phyloP scores from a whole-genome alignment of 2,888 invertebrate species.

The Xiphydria camelus region DNA sequence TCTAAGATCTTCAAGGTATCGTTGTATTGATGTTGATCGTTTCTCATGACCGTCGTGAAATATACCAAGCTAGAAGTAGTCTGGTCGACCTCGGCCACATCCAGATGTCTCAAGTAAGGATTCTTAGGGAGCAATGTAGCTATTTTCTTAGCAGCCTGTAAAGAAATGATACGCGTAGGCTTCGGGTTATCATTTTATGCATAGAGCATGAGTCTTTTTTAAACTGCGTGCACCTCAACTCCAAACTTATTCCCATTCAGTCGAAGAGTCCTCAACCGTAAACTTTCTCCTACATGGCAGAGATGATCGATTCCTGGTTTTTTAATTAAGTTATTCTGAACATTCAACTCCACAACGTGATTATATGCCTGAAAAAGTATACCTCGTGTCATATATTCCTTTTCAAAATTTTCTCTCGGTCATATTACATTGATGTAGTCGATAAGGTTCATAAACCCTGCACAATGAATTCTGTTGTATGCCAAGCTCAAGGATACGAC shows the following conservation, averaged over 20 bases:
- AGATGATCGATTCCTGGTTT: constrained; percentile 55
- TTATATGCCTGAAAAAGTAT: constrained; percentile 58
- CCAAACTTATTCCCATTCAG: constrained; percentile 67
- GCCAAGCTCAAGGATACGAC: constrained; percentile 62
- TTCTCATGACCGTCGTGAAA: constrained; percentile 59
- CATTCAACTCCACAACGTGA: constrained; percentile 61
- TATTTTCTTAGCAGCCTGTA: constrained; percentile 61
- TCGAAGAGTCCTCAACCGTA: constrained; percentile 61
- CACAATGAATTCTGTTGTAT: constrained; percentile 60
- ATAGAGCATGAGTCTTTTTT: not conserved
- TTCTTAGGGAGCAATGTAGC: constrained; percentile 60
- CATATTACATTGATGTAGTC: constrained; percentile 33
- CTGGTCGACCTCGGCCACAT: constrained; percentile 65
- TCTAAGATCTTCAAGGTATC: constrained; percentile 51
- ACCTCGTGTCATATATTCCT: constrained; percentile 22
- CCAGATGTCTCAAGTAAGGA: constrained; percentile 58
- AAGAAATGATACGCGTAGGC: no score
- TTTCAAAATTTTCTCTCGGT: constrained; percentile 60
- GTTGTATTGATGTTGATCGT: constrained; percentile 48
- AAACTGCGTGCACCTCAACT: constrained; percentile 45
- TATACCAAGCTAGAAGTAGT: constrained; percentile 62
- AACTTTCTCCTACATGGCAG: constrained; percentile 27
- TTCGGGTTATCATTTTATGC: no score
- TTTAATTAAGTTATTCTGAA: constrained; percentile 64
- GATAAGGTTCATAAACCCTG: constrained; percentile 37